phyloP scores from a whole-genome alignment of 2,888 invertebrate species.

The Epiblema foenella region DNA sequence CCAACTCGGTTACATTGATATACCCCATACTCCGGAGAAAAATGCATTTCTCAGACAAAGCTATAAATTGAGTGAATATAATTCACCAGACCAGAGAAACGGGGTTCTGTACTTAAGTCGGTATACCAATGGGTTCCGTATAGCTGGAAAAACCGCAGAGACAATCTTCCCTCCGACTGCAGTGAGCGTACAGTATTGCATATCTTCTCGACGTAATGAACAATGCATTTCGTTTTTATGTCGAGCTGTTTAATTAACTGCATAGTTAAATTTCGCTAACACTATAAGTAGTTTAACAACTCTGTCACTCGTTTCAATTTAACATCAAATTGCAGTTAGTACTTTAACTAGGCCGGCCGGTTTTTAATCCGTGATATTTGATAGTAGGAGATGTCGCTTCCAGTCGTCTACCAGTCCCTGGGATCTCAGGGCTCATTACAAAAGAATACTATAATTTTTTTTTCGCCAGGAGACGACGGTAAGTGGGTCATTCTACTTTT shows the following conservation, averaged over 20 bases:
- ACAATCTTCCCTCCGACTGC: constrained; percentile 35
- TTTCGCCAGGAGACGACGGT: too few species aligned
- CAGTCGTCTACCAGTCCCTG: too few species aligned
- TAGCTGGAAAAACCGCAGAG: constrained; percentile 41
- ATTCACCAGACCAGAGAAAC: constrained; percentile 36
- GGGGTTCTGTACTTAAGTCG: constrained; percentile 28
- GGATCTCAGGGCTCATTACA: too few species aligned
- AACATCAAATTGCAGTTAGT: background rate
- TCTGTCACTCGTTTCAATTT: too few species aligned
- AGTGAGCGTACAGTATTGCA: constrained; percentile 38
- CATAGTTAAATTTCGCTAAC: background rate
- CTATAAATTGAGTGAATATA: constrained; percentile 44
- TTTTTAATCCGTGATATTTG: background rate
- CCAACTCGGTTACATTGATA: too few species aligned
- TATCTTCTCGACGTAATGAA: background rate
- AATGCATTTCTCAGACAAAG: constrained; percentile 37
- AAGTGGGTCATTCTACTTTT: too few species aligned
- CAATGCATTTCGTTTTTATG: constrained; percentile 23
- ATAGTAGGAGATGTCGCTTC: too few species aligned
- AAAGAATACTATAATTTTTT: too few species aligned
- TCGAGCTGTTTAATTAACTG: constrained; percentile 12
- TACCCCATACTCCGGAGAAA: constrained; percentile 16
- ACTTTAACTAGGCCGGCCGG: too few species aligned
- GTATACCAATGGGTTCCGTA: constrained; percentile 23
- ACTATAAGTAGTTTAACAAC: background rate